These are phyloP conservation scores for Harlomillsia oculata DNA, from an alignment of 1,140 invertebrate genomes.

Conservation along the genomic window DNA sequence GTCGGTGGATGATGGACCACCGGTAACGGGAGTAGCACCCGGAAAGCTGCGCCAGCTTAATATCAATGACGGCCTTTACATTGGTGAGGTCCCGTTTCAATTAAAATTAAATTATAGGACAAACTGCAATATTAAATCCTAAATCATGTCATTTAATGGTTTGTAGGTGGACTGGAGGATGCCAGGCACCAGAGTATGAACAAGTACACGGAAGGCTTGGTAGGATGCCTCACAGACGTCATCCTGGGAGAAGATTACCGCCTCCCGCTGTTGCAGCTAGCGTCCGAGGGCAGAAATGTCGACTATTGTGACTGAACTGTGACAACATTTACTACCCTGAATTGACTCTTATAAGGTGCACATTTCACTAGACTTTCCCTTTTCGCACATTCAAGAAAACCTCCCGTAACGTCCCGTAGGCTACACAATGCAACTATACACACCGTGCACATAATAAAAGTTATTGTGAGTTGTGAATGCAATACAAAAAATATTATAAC, in stretches of 20 bases:
- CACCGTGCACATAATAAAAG: no score
- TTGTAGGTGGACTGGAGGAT: slow-evolving; percentile 63
- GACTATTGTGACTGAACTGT: slow-evolving; percentile 39
- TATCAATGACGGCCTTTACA: slow-evolving; percentile 70
- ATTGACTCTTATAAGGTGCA: neutral
- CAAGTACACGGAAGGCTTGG: slow-evolving; percentile 59
- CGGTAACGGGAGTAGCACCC: slow-evolving; percentile 64
- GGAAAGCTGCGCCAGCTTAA: slow-evolving; percentile 74
- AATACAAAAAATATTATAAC: no score
- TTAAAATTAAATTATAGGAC: slow-evolving; percentile 63
- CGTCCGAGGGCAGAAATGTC: slow-evolving; percentile 47
- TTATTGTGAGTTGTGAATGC: no score
- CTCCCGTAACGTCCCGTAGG: neutral
- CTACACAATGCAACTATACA: neutral
- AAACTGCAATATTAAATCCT: no score
- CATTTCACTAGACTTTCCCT: neutral
- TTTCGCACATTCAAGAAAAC: neutral
- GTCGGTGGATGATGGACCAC: slow-evolving; percentile 70
- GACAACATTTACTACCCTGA: neutral
- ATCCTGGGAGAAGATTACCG: slow-evolving; percentile 66
- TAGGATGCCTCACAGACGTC: slow-evolving; percentile 69
- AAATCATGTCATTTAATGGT: neutral
- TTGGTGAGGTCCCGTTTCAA: slow-evolving; percentile 50
- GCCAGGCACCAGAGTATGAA: slow-evolving; percentile 54
- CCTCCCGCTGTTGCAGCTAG: slow-evolving; percentile 51